phyloP scores from a whole-genome alignment of 1,140 invertebrate genomes.

The Leptinotarsa lineolata region DNA sequence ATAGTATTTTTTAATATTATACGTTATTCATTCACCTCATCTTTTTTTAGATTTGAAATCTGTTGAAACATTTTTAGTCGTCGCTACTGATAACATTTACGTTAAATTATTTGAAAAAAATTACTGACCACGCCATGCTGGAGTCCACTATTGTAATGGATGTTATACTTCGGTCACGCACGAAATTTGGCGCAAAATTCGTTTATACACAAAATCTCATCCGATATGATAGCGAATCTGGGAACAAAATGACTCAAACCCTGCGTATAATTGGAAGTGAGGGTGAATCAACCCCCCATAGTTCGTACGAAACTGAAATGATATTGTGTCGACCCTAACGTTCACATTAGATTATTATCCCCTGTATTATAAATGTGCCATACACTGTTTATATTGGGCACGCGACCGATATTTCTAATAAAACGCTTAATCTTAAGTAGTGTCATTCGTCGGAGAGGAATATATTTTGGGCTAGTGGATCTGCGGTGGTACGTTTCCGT shows the following conservation, averaged over 20 bases:
- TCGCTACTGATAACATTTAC: no score
- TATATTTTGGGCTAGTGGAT: neutral
- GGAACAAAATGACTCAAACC: conserved; percentile 39
- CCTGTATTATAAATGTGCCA: conserved; percentile 33
- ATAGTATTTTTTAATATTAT: no score
- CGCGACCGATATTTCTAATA: conserved; percentile 19
- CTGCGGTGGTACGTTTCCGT: neutral
- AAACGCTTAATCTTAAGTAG: conserved; percentile 3
- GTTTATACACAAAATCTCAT: neutral
- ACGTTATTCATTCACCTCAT: no score
- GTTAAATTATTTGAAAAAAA: no score
- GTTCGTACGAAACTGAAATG: neutral
- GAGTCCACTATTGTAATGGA: no score
- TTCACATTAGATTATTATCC: conserved; percentile 33
- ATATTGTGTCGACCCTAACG: conserved; percentile 14
- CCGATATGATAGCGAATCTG: conserved; percentile 14
- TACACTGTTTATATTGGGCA: conserved; percentile 31
- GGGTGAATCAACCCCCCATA: conserved; percentile 36
- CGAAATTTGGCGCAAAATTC: no score
- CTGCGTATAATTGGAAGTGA: conserved; percentile 34
- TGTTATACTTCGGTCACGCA: no score
- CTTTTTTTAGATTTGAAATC: no score
- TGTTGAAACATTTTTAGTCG: no score
- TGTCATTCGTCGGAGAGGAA: neutral
- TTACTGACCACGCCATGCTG: no score